Evolutionary conservation across 2,888 invertebrate genomes (phyloP).

Genomic region (Laothoe populi): DNA sequence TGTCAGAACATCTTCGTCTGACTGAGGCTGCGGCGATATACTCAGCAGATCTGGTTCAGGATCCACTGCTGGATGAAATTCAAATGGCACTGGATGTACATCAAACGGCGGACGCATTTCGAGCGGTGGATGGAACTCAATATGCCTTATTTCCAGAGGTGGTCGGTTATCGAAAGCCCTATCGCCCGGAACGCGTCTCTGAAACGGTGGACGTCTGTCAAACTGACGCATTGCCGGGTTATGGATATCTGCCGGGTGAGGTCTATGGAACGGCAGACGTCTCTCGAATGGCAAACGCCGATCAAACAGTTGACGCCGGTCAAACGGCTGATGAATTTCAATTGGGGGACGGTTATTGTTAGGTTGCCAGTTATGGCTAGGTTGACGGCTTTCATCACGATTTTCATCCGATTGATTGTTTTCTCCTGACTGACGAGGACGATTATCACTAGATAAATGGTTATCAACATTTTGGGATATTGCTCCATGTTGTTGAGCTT

Average conservation of each 20-base stretch:
- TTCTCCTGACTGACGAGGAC: background rate
- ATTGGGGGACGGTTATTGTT: background rate
- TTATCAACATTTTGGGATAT: no score
- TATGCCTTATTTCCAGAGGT: background rate
- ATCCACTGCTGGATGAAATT: background rate
- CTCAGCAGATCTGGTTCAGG: background rate
- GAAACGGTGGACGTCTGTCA: background rate
- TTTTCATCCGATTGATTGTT: background rate
- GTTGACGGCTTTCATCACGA: background rate
- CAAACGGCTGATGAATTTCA: background rate
- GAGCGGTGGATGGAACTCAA: background rate
- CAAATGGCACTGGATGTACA: background rate
- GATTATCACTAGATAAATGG: background rate
- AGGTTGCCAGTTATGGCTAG: no score
- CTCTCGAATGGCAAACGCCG: background rate
- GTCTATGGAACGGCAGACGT: background rate
- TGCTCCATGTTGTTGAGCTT: no score
- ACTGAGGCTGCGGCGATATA: background rate
- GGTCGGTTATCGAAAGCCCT: background rate
- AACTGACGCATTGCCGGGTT: background rate
- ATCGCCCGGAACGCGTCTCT: background rate
- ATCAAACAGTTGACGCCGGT: background rate
- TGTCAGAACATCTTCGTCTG: background rate
- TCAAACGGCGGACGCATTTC: background rate
- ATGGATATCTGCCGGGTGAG: background rate